Percentiles rank a stretch among this genome's conserved stretches.
These are phyloP conservation scores for Nycticryphes semicollaris DNA, from an alignment of 2,113 vertebrate species.

Conservation along the genomic window DNA sequence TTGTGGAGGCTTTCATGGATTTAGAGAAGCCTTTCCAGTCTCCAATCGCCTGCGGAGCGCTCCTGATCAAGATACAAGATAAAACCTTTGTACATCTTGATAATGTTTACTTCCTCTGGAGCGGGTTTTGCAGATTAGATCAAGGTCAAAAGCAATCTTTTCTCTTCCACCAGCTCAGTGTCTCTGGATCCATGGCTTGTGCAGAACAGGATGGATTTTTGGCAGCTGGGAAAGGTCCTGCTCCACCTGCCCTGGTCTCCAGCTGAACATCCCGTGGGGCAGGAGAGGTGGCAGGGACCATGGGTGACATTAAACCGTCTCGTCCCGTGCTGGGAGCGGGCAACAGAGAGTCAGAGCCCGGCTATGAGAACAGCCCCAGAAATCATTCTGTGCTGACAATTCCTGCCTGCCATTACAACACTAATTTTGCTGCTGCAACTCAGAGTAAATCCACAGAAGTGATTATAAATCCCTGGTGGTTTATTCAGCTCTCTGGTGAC, in stretches of 20 bases:
- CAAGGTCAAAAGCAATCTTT: neutral
- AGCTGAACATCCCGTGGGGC: rapidly evolving
- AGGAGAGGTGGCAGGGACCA: rapidly evolving
- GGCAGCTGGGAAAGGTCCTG: neutral
- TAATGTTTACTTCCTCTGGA: neutral
- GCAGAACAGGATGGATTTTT: neutral
- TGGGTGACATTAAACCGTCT: neutral
- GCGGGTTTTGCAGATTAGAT: neutral
- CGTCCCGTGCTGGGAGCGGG: rapidly evolving
- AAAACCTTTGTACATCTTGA: neutral
- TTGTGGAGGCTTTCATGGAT: neutral
- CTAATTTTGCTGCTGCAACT: neutral
- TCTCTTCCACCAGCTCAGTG: neutral
- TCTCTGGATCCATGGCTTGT: rapidly evolving
- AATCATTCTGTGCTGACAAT: rapidly evolving
- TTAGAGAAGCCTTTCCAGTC: neutral
- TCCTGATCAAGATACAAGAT: neutral
- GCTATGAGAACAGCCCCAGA: neutral
- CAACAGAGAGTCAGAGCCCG: neutral
- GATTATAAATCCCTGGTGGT: neutral
- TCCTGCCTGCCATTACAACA: too few relatives aligned
- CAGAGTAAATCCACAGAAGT: neutral
- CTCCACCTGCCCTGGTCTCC: rapidly evolving
- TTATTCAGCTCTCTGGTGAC: neutral
- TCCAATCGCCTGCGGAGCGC: rapidly evolving